These are phyloP conservation scores for Serinus canaria DNA, from an alignment of 2,113 vertebrate genomes.

Conservation along the genomic window DNA sequence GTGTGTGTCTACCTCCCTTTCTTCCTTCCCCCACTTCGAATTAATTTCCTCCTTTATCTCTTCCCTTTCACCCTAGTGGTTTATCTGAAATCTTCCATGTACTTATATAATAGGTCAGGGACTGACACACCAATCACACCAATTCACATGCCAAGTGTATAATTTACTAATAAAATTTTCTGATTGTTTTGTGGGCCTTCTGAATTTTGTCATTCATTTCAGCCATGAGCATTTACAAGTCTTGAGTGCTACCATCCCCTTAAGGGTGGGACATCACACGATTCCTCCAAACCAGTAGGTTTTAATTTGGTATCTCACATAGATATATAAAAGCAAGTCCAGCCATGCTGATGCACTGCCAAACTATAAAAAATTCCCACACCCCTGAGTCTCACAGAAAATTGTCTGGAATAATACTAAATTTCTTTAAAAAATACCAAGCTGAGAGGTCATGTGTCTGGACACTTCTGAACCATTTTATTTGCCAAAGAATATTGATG, in stretches of 20 bases:
- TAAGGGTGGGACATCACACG: not conserved
- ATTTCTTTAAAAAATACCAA: not conserved
- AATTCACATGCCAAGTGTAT: not conserved
- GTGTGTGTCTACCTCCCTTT: not conserved
- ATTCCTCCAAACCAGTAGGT: not conserved
- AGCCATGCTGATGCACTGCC: not conserved
- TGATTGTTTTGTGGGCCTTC: not conserved
- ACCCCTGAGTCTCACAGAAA: not conserved
- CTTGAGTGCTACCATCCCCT: not conserved
- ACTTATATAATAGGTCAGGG: too few relatives aligned
- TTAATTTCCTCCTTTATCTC: not conserved
- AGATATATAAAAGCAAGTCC: not conserved
- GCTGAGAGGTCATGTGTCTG: not conserved
- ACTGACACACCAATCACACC: not conserved
- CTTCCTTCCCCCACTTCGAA: not conserved
- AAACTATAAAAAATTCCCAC: not conserved
- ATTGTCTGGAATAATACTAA: not conserved
- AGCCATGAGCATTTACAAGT: not conserved
- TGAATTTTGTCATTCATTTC: not conserved
- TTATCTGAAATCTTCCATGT: not conserved
- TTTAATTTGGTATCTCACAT: not conserved
- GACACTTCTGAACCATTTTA: not conserved
- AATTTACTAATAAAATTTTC: not conserved
- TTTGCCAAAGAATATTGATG: not conserved
- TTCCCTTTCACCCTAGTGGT: not conserved